Percentiles rank a stretch among this genome's conserved stretches.
Evolutionary conservation across 2,113 vertebrate species (phyloP).

Genomic region (Cromileptes altivelis): DNA sequence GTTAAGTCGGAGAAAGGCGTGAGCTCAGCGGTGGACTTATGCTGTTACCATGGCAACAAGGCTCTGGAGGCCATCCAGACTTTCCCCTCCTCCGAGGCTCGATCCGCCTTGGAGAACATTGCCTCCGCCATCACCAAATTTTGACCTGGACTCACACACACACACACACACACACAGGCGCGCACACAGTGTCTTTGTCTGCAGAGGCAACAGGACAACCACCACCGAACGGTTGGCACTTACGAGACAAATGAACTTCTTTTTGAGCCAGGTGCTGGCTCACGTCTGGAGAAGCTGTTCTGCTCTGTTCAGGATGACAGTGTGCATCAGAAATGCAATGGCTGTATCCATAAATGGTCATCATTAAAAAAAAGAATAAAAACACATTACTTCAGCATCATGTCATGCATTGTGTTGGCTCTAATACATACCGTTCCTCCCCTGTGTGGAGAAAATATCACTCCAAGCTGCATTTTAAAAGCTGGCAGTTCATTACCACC

Average conservation of each 20-base stretch:
- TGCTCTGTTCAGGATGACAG: conserved; percentile 12
- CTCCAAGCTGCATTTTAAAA: conserved; percentile 50
- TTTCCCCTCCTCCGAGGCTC: conserved; percentile 96
- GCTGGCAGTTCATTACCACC: conserved; percentile 56
- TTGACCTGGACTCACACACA: conserved; percentile 75
- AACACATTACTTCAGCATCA: conserved; percentile 41
- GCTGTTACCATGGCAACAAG: conserved; percentile 94
- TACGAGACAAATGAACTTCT: conserved; percentile 46
- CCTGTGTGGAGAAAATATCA: conserved; percentile 33
- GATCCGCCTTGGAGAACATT: conserved; percentile 96
- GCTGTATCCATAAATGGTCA: conserved; percentile 24
- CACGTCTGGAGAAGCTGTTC: conserved; percentile 10
- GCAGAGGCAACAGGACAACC: conserved; percentile 30
- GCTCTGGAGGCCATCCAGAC: conserved; percentile 93
- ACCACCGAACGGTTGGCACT: conserved; percentile 9
- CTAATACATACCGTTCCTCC: neutral
- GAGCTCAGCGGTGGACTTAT: conserved; percentile 94
- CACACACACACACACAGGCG: conserved; percentile 34
- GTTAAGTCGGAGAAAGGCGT: conserved; percentile 95
- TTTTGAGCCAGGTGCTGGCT: conserved; percentile 38
- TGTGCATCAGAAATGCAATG: conserved; percentile 29
- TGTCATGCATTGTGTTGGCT: conserved; percentile 40
- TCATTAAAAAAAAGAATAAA: conserved; percentile 42
- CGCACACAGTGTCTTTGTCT: conserved; percentile 35
- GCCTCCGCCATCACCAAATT: conserved; percentile 92